phyloP scores from a whole-genome alignment of 2,113 vertebrate genomes.

The Sclerurus mexicanus region DNA sequence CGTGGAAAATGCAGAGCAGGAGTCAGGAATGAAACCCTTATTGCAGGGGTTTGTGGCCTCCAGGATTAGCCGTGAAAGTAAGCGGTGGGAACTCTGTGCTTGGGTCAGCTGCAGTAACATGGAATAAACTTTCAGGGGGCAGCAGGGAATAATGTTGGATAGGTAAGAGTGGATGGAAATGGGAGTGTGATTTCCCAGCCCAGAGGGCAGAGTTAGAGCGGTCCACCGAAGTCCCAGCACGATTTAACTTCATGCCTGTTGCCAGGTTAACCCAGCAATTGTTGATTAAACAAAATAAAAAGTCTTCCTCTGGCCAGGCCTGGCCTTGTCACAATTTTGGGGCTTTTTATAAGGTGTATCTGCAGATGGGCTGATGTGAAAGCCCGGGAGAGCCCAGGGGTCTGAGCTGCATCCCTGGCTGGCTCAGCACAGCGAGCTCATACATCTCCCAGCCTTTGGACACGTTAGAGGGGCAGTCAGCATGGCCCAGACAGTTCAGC shows the following conservation, averaged over 20 bases:
- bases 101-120: not conserved
- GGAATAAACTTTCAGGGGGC: not conserved
- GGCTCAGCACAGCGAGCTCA: not conserved
- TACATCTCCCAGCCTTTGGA: conserved; percentile 26
- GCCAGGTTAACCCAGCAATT: conserved; percentile 27
- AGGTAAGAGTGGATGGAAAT: not conserved
- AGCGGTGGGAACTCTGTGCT: not conserved
- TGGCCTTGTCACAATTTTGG: not conserved
- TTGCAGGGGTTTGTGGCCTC: not conserved
- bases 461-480: conserved; percentile 39
- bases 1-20: conserved; percentile 35
- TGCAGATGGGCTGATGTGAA: conserved; percentile 2
- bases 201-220: not conserved
- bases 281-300: conserved; percentile 42
- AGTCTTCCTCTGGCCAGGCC: not conserved
- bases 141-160: not conserved
- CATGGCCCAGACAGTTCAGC: conserved; percentile 54
- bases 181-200: not conserved
- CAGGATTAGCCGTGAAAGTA: not conserved
- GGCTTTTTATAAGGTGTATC: conserved; percentile 9
- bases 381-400: not conserved
- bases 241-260: not conserved
- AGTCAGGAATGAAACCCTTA: not conserved
- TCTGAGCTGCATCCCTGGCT: conserved; percentile 3
- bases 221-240: not conserved